Conservation (phyloP, 2,113 vertebrate species). For the Rissa tridactyla region DNA sequence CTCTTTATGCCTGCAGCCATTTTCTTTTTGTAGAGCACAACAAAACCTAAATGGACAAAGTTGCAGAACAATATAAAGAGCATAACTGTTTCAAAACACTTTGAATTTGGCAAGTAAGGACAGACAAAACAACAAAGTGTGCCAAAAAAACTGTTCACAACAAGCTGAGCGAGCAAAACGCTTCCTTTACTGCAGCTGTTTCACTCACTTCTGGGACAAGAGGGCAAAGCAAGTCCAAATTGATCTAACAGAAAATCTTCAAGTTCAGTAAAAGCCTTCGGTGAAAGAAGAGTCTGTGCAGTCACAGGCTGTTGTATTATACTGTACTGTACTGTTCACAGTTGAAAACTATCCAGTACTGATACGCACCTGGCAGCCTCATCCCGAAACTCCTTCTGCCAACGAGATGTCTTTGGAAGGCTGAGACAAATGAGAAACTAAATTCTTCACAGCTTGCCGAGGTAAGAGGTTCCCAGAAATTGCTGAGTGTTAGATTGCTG, state of each 20-base stretch:
- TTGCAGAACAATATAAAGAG: not conserved
- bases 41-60: not conserved
- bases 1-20: not conserved
- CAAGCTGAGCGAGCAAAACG: not conserved
- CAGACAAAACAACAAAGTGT: not conserved
- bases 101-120: constrained; percentile 5
- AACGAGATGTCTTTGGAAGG: constrained; percentile 65
- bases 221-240: not conserved
- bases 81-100: not conserved
- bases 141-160: not conserved
- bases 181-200: not conserved
- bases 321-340: not conserved
- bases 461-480: constrained; percentile 66
- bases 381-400: constrained; percentile 33
- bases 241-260: constrained; percentile 18
- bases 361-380: constrained; percentile 47
- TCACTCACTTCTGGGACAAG: not conserved
- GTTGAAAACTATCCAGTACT: constrained; percentile 44
- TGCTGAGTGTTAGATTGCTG: constrained; percentile 64
- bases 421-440: constrained; percentile 62
- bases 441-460: constrained; percentile 63
- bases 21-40: not conserved
- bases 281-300: not conserved
- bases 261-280: not conserved
- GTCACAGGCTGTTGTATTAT: not conserved